phyloP scores from a whole-genome alignment of 2,113 vertebrate genomes.

The Cyanoramphus novaezelandiae region DNA sequence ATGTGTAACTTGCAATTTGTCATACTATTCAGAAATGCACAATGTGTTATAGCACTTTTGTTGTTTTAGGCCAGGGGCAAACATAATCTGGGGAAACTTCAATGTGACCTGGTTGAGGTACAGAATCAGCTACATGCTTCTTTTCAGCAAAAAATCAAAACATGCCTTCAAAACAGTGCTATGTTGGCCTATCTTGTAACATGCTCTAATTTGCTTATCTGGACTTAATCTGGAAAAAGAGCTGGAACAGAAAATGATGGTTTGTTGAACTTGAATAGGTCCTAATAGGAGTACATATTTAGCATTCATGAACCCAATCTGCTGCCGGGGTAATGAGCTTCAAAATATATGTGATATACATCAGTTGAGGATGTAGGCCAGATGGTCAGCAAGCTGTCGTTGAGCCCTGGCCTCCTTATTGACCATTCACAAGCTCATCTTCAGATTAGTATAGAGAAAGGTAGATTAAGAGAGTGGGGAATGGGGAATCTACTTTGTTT shows the following conservation, averaged over 20 bases:
- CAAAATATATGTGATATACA: neutral
- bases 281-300: constrained; percentile 22
- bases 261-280: constrained; percentile 32
- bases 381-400: constrained; percentile 39
- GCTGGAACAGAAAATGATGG: neutral
- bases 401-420: constrained; percentile 28
- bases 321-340: neutral
- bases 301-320: neutral
- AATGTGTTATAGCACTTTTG: neutral
- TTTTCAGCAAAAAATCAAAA: constrained; percentile 20
- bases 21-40: neutral
- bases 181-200: neutral
- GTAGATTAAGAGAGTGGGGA: neutral
- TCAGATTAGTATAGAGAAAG: constrained; percentile 48
- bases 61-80: neutral
- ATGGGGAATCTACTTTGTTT: neutral
- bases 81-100: neutral
- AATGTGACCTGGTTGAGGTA: neutral
- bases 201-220: neutral
- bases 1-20: neutral
- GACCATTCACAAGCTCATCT: constrained; percentile 32
- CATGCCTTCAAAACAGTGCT: neutral
- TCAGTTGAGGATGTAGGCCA: neutral
- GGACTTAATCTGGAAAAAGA: neutral
- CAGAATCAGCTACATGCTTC: neutral